Base-by-base conservation (phyloP, 2,797 vertebrate genomes). In the Podargus strigoides region DNA sequence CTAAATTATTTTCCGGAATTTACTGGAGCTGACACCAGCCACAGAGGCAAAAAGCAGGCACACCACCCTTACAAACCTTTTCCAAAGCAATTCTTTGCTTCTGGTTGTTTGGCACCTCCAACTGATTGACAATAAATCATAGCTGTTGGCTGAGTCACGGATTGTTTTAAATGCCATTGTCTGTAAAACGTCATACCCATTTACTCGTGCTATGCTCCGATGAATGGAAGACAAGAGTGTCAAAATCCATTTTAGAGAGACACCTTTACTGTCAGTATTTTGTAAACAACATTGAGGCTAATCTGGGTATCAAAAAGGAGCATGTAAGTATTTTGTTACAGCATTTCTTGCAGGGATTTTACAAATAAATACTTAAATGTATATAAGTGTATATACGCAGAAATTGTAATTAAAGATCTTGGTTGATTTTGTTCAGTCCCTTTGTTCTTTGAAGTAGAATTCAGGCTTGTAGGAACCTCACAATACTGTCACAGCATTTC, bases 61-160 rank as follows among this genome's bases (percentile, higher is more conserved):
- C 22, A 58, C 19, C 82, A 95, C 26, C 79, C 64, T 66, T 32
- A 70, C 69, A 80, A 91, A 79, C 64, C 55, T 85, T 24, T 89
- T 66, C 84, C 84, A 94, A 92, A 87, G 74, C 36, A 91, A 77
- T 87, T 70, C 67, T 77, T 83, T 84, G 76, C 62, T 76, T 76
- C 93, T 92, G 82, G 69, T 95, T 74, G 58, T 94, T 95, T 94
- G 89, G 94, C 87, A 94, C 55, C 85, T 91, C 70, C 87, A 92
- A 32, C 32, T 70, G 67, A 94, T 66, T 82, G 93, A 88, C 74
- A 93, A 84, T 81, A 96, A 94, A 93, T 93, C 89, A 89, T 10
- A 87, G 91, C 42, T 89, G 66, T 67, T 93, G 87, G 82, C 80
- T 82, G 69, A 91, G 36, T 78, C 79, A 86, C 91, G 34, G 55